A percentile compares a stretch with the other conserved stretches of the same genome.
Evolutionary conservation across 2,888 invertebrate species (phyloP).

Genomic region (Watsonalla cultraria): DNA sequence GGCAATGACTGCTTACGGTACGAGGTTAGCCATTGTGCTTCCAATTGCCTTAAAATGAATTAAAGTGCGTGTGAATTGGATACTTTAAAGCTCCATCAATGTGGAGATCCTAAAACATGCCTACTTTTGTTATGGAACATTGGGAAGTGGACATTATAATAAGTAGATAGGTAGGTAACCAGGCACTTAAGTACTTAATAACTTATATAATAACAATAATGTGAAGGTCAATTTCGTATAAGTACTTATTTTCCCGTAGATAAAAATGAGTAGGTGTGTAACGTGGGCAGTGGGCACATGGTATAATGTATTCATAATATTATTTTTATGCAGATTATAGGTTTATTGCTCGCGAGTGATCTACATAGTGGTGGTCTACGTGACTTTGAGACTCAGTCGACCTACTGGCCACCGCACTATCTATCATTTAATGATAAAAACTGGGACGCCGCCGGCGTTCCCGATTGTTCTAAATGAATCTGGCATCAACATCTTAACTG

Average conservation of each 20-base stretch:
- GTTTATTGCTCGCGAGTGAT: constrained; percentile 1
- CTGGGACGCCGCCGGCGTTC: constrained; percentile 7
- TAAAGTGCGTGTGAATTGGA: constrained; percentile 21
- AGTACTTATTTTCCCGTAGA: no score
- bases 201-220: no score
- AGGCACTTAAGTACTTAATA: no score
- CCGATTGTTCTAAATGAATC: constrained; percentile 6
- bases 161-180: no score
- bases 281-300: no score
- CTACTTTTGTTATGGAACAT: no score
- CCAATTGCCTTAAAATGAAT: constrained; percentile 10
- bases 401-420: constrained; percentile 3
- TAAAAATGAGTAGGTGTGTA: no score
- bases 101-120: constrained; percentile 8
- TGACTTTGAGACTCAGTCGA: not conserved
- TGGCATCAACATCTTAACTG: not conserved
- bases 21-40: constrained; percentile 13
- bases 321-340: not conserved
- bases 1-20: constrained; percentile 37
- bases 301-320: no score
- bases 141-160: no score
- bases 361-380: not conserved
- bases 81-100: constrained; percentile 15
- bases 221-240: no score
- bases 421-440: constrained; percentile 10